Percentiles rank a stretch among this genome's conserved stretches.
Evolutionary conservation across 2,797 vertebrate genomes (phyloP).

Genomic region (Syngnathus rostellatus): DNA sequence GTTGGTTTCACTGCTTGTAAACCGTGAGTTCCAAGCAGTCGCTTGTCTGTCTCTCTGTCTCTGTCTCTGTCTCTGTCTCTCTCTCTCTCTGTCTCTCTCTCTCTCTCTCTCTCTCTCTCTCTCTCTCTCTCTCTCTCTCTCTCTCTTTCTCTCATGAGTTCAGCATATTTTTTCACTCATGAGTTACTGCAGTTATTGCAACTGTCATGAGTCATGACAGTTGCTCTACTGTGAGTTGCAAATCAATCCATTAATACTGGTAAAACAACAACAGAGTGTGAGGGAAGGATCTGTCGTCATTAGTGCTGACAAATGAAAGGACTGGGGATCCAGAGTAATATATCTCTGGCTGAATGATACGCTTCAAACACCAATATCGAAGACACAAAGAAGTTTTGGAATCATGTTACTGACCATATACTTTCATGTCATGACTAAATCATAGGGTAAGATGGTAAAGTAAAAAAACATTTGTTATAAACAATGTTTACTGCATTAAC

Average conservation of each 20-base stretch:
- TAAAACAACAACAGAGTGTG: constrained; percentile 58
- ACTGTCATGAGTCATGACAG: too few species aligned
- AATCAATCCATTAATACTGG: too few species aligned
- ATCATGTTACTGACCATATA: constrained; percentile 3
- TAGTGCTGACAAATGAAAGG: constrained; percentile 59
- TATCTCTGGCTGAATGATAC: background rate
- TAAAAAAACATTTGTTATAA: background rate
- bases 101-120: too few species aligned
- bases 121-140: too few species aligned
- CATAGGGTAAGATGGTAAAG: background rate
- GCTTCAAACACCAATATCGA: background rate
- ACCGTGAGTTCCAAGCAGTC: too few species aligned
- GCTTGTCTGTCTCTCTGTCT: too few species aligned
- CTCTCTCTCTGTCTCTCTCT: too few species aligned
- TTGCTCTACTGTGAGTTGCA: constrained; percentile 49
- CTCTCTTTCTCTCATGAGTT: constrained; percentile 52
- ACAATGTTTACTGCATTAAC: background rate
- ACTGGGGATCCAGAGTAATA: constrained; percentile 38
- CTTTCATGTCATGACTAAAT: background rate
- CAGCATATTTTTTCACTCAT: constrained; percentile 63
- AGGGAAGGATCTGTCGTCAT: constrained; percentile 54
- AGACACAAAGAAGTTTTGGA: background rate
- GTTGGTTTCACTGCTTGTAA: background rate
- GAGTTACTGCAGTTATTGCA: too few species aligned
- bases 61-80: too few species aligned